Base-by-base conservation (phyloP, 2,797 vertebrate genomes). In the Apodemus agrarius region DNA sequence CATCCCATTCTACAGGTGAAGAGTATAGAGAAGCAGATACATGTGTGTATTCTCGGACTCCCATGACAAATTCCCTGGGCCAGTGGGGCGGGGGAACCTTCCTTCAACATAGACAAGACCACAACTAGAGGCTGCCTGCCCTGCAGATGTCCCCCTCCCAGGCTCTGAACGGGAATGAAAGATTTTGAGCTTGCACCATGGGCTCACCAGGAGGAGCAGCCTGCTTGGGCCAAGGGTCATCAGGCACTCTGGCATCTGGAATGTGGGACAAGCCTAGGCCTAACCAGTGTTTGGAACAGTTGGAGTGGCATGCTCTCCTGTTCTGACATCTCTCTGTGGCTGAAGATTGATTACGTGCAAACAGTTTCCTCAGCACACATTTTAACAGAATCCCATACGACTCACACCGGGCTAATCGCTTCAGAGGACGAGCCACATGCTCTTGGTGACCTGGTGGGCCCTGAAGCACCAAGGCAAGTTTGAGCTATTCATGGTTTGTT, bases 341-440 rank as follows among this genome's bases (percentile, higher is more conserved):
- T 75, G 91, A 96, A 97, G 98, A 98, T 87, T 97, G 97, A 98
- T 98, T 95, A 96, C 90, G 96, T 81, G 87, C 95, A 97, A 98
- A 98, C 93, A 84, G 95, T 88, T 96, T 96, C 76, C 26, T 4
- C 93, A 92, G 96, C 95, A 96, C 94, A 65, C 2, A 2, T 85
- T 96, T 96, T 96, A 95, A 90, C 90, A 97, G 96, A 98, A 97
- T 93, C 94, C 96, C 95, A 90, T 75, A 93, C 93, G 84, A 78
- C 49, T n/a, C 40, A 24, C 93, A 81, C 95, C 96, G 92, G 81
- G 52, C 97, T 97, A 97, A 98, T 97, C 93, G 89, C 92, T 97
- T 97, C 87, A 46, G 96, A 98, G 93, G 93, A 69, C 75, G 93
- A 97, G 54, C 43, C 94, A 78, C 26, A 7, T 1, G 31, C 40